Conservation (phyloP, 1,140 invertebrate genomes). For the Cryptotermes secundus region DNA sequence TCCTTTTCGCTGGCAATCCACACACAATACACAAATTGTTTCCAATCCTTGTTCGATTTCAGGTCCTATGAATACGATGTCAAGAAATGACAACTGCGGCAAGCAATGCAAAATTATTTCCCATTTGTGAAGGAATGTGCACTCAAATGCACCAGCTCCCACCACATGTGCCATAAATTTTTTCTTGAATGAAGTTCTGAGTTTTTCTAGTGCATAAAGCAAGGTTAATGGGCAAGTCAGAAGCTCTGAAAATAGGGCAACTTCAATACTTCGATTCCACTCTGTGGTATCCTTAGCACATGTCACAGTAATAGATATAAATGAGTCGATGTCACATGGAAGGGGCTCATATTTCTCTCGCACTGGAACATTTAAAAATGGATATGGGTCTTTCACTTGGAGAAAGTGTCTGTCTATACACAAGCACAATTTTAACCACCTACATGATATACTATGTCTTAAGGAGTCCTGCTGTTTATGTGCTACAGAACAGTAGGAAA, state of each 20-base stretch:
- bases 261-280: neutral
- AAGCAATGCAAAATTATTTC: constrained; percentile 30
- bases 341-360: neutral
- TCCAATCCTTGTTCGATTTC: constrained; percentile 12
- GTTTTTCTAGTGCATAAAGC: constrained; percentile 21
- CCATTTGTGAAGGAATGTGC: constrained; percentile 27
- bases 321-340: constrained; percentile 24
- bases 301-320: constrained; percentile 27
- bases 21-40: constrained; percentile 21
- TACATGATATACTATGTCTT: constrained; percentile 22
- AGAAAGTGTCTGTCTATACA: constrained; percentile 27
- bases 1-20: constrained; percentile 18
- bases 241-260: constrained; percentile 29
- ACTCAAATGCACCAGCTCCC: constrained; percentile 27
- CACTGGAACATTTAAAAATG: constrained; percentile 10
- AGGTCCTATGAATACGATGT: constrained; percentile 26
- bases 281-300: neutral
- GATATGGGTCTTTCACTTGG: constrained; percentile 15
- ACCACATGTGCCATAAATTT: constrained; percentile 32
- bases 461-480: neutral
- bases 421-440: constrained; percentile 24
- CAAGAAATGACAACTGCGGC: constrained; percentile 22
- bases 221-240: constrained; percentile 31
- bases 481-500: constrained; percentile 25
- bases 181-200: neutral